Evolutionary conservation across 2,888 invertebrate species (phyloP), one percentile per base, ranked within the genome.

Genomic region (Phasia obesa): DNA sequence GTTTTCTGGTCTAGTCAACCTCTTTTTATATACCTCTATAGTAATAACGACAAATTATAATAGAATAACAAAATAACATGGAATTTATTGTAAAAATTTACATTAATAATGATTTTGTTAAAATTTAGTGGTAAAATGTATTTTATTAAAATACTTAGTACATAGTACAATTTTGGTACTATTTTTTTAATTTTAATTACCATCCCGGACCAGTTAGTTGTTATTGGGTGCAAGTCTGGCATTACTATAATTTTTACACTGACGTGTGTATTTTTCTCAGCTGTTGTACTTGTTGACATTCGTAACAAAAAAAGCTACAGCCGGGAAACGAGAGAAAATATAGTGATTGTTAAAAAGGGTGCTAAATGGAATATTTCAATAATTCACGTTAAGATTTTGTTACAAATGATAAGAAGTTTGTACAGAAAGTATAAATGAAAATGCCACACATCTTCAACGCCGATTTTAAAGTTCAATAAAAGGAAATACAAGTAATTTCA

Each of bases 201-300:
- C n/a, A n/a, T n/a, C n/a, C n/a, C n/a, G n/a, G n/a, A n/a, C n/a
- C n/a, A n/a, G n/a, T n/a, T n/a, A n/a, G n/a, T n/a, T n/a, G n/a
- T n/a, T n/a, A n/a, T n/a, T n/a, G n/a, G n/a, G n/a, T n/a, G n/a
- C n/a, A 9, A 9, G 31, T 19, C 31, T 78, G 64, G 57, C 31
- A 57, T 21, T 25, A 35, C 19, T 4, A 13, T 9, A 55, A 13
- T 1, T n/a, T 35, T 15, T 21, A 9, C 42, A 69, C 67, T 82
- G 78, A 82, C 82, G 77, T 82, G 82, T 77, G 57, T 67, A 25
- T 59, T 49, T 57, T 42, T 23, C 27, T 49, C 74, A 70, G 59
- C 77, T 82, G 78, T 78, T 64, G 70, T 78, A 65, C 70, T 78
- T 70, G 74, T 71, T 83, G 82, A 70, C 78, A 65, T 59, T 70